Evolutionary conservation across 1,140 invertebrate genomes (phyloP).

Genomic region (Leptoteleia sp.): DNA sequence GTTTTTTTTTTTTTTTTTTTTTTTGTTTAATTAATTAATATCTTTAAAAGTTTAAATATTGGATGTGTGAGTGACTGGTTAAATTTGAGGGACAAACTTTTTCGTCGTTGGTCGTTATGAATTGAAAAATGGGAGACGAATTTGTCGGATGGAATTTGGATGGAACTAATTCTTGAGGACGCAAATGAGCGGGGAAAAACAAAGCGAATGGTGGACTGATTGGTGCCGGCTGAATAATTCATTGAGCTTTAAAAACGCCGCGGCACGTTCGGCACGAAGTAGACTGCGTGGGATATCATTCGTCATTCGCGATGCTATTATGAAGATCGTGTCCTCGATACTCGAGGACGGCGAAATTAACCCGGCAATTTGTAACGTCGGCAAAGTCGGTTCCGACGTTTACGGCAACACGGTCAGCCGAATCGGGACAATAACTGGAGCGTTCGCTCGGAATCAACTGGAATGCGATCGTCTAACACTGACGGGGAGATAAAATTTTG

Average conservation of each 20-base stretch:
- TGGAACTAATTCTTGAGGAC: background rate
- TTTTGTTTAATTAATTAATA: no score
- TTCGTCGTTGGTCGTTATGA: no score
- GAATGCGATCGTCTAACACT: constrained; percentile 47
- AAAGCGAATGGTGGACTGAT: constrained; percentile 3
- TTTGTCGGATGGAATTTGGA: no score
- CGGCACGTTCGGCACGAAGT: constrained; percentile 7
- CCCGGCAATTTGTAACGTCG: constrained; percentile 60
- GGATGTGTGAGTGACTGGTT: no score
- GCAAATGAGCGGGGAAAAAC: background rate
- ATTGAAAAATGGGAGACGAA: no score
- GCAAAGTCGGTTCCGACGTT: background rate
- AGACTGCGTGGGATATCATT: constrained; percentile 51
- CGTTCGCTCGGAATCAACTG: constrained; percentile 20
- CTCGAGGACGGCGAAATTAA: constrained; percentile 66
- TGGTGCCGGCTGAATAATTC: constrained; percentile 13
- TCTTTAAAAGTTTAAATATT: no score
- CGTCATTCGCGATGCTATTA: constrained; percentile 58
- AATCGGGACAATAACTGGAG: background rate
- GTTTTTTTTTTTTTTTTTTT: no score
- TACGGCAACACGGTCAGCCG: no score
- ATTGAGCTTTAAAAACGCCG: background rate
- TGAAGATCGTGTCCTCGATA: constrained; percentile 64
- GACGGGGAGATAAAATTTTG: constrained; percentile 48
- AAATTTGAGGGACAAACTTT: no score